Evolutionary conservation across 2,797 vertebrate species (phyloP), one percentile per base, ranked within the genome.

Genomic region (Hylomyscus alleni): DNA sequence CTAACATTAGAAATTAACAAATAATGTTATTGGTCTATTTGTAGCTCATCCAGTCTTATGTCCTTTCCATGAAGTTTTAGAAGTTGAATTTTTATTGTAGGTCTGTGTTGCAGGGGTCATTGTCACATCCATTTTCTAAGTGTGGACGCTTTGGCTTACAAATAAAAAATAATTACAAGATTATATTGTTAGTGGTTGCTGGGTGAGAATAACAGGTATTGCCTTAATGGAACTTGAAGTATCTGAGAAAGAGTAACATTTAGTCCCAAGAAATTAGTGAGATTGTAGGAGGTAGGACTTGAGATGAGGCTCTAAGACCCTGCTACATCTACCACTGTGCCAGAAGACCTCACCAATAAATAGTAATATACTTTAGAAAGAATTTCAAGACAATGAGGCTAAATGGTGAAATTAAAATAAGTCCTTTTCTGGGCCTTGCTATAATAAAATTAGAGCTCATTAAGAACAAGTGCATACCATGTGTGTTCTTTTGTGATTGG

Each of bases 1-100:
- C 47, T 89, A 80, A 93, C n/a, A 94, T 94, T 94, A 82, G 26
- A 89, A 83, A 94, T 0, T 37, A 80, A n/a, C 86, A 85, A 93
- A 0, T 58, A 80, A 50, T 84, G 12, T 54, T 81, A 52, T 37
- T 85, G 90, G n/a, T 93, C n/a, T 19, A 34, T 31, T 85, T 31
- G 54, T 4, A 73, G 37, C 56, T 14, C 1, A 62, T n/a, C 2
- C 65, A 11, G 4, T 47, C 94, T 67, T 90, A 81, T 31, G 31
- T 34, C 3, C 11, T 86, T 83, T 86, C 89, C 15, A 37, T n/a
- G 11, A 24, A 40, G 73, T 91, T 89, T 65, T 7, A 0, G 47
- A 78, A 72, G 15, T 1, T 34, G 31, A 60, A 89, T 40, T 2
- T 19, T 40, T 31, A 54, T 44, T 93, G 72, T 58, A 86, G 75